Evolutionary conservation across 64 coral and sea anemone species (phyloP).

Genomic region (Pachyseris speciosa): DNA sequence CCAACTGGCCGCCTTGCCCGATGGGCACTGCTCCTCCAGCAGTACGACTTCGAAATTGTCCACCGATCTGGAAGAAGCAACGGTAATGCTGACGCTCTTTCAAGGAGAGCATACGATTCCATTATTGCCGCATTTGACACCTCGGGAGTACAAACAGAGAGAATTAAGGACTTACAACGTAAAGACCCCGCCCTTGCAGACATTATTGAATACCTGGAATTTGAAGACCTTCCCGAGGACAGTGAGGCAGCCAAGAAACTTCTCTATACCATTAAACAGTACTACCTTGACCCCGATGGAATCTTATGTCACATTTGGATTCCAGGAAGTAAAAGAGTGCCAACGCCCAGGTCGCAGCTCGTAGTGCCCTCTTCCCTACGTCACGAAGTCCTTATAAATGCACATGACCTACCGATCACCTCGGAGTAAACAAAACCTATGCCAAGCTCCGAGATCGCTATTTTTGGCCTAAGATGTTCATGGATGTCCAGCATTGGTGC

Average conservation of each 20-base stretch:
- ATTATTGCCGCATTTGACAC: background rate
- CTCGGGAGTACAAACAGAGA: background rate
- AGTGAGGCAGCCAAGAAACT: background rate
- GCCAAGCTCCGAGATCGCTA: conserved; percentile 39
- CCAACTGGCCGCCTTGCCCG: conserved; percentile 29
- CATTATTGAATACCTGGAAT: no score
- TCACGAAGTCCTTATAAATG: conserved; percentile 40
- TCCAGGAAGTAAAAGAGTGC: background rate
- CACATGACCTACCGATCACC: conserved; percentile 59
- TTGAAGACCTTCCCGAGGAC: no score
- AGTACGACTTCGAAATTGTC: conserved; percentile 42
- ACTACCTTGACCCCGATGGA: no score
- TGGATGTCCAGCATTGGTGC: conserved; percentile 39
- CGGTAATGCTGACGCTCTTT: conserved; percentile 33
- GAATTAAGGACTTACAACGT: background rate
- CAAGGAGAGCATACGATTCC: background rate
- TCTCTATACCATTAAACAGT: conserved; percentile 22
- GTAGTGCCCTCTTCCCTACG: background rate
- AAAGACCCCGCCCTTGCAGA: background rate
- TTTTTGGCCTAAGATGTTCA: conserved; percentile 67
- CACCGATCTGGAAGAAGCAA: conserved; percentile 29
- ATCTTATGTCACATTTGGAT: no score
- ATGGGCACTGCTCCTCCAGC: conserved; percentile 52
- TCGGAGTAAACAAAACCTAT: conserved; percentile 61
- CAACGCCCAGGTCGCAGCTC: background rate